phyloP scores from a whole-genome alignment of 2,113 vertebrate genomes.

The Myrmecobius fasciatus region DNA sequence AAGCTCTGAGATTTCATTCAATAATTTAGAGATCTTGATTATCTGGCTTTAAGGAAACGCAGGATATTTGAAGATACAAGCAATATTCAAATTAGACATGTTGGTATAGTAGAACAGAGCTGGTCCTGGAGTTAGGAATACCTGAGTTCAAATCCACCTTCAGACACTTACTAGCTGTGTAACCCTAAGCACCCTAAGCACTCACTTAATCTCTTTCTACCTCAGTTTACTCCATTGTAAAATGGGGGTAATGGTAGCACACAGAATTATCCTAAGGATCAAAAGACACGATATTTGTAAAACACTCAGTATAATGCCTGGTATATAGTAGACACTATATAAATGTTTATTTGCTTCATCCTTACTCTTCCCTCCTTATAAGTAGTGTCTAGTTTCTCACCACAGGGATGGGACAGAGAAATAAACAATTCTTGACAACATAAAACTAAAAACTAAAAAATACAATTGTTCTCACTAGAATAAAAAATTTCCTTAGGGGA shows the following conservation, averaged over 20 bases:
- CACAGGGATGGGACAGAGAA: not conserved
- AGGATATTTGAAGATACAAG: not conserved
- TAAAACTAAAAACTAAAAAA: not conserved
- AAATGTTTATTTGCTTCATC: not conserved
- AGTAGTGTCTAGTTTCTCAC: not conserved
- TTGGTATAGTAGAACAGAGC: not conserved
- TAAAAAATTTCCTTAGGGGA: not conserved
- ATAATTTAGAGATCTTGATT: not conserved
- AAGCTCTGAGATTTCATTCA: not conserved
- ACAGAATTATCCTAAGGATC: not conserved
- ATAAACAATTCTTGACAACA: not conserved
- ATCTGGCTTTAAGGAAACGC: not conserved
- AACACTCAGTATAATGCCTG: not conserved
- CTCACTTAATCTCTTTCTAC: not conserved
- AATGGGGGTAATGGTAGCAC: not conserved
- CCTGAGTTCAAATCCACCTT: not conserved
- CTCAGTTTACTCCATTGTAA: not conserved
- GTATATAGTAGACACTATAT: not conserved
- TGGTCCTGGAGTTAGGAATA: not conserved
- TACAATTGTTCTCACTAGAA: not conserved
- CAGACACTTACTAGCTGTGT: not conserved
- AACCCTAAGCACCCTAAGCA: not conserved
- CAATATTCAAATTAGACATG: not conserved
- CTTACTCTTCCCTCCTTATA: not conserved
- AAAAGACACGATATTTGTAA: not conserved